phyloP scores from a whole-genome alignment of 2,113 vertebrate species.

The Holacanthus passer region DNA sequence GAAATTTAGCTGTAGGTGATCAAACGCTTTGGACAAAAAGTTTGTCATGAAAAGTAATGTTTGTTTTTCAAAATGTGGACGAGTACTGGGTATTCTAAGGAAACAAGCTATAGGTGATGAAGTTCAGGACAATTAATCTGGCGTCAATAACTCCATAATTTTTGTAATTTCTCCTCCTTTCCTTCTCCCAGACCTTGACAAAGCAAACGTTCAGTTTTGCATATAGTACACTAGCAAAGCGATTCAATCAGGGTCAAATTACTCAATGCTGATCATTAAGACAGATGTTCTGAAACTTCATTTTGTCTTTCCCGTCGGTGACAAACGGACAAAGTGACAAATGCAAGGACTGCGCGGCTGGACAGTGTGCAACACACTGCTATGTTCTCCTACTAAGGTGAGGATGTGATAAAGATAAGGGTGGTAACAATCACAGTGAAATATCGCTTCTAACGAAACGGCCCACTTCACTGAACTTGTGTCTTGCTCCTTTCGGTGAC shows the following conservation, averaged over 20 bases:
- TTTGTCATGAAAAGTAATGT: neutral
- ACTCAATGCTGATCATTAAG: slow-evolving; percentile 68
- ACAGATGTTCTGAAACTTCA: slow-evolving; percentile 79
- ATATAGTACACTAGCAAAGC: slow-evolving; percentile 13
- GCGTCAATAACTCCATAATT: neutral
- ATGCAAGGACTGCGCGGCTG: slow-evolving; percentile 83
- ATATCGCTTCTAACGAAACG: slow-evolving; percentile 72
- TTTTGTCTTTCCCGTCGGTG: slow-evolving; percentile 78
- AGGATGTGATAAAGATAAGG: slow-evolving; percentile 79
- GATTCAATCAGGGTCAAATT: slow-evolving; percentile 31
- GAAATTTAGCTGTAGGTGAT: neutral
- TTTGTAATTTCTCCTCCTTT: slow-evolving; percentile 46
- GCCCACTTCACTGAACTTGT: slow-evolving; percentile 60
- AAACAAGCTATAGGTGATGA: neutral
- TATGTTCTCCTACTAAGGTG: slow-evolving; percentile 84
- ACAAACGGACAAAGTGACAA: slow-evolving; percentile 80
- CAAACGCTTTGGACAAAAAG: neutral
- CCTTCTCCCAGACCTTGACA: slow-evolving; percentile 53
- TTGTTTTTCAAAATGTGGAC: neutral
- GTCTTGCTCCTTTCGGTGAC: slow-evolving; percentile 60
- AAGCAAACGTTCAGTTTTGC: slow-evolving; percentile 5
- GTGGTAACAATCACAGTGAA: slow-evolving; percentile 82
- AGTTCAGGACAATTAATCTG: neutral
- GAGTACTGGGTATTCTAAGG: too few relatives aligned
- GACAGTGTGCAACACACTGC: slow-evolving; percentile 84